A percentile compares a stretch with the other conserved stretches of the same genome.
phyloP scores from a whole-genome alignment of 2,113 vertebrate species.

The Polypterus bichir region DNA sequence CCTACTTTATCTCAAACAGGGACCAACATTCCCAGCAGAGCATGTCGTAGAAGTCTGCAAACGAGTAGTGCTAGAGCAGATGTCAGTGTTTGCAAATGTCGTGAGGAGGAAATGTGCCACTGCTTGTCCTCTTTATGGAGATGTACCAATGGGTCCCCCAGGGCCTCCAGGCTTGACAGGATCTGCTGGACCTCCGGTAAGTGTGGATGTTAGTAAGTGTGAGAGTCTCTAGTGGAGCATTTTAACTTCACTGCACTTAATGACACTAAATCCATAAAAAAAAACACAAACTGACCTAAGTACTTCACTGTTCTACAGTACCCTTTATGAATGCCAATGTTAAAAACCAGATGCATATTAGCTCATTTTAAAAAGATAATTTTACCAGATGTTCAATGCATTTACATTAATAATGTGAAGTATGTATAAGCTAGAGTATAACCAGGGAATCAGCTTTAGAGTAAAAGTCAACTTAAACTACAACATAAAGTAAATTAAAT shows the following conservation, averaged over 20 bases:
- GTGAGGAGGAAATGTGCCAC: constrained; percentile 50
- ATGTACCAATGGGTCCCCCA: constrained; percentile 42
- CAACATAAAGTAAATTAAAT: too few relatives aligned
- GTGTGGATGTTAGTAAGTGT: constrained; percentile 12
- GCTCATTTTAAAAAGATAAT: too few relatives aligned
- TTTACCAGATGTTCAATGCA: too few relatives aligned
- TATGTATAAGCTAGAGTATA: too few relatives aligned
- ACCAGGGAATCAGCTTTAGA: too few relatives aligned
- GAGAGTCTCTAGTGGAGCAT: neutral
- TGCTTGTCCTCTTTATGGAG: constrained; percentile 53
- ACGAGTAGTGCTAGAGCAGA: constrained; percentile 53
- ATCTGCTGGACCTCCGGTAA: constrained; percentile 42
- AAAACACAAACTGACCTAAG: too few relatives aligned
- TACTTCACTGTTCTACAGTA: too few relatives aligned
- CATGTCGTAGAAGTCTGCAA: constrained; percentile 53
- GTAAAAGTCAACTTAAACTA: too few relatives aligned
- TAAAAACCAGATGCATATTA: too few relatives aligned
- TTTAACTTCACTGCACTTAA: neutral
- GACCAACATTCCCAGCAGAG: constrained; percentile 40
- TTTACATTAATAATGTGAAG: too few relatives aligned
- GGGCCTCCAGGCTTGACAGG: constrained; percentile 42
- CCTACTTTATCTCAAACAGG: constrained; percentile 26
- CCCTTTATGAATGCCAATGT: too few relatives aligned
- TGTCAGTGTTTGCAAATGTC: constrained; percentile 52
- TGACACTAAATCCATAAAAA: too few relatives aligned